These are phyloP conservation scores for Porites rus DNA, from an alignment of 92 coral and sea anemone species.

Conservation along the genomic window DNA sequence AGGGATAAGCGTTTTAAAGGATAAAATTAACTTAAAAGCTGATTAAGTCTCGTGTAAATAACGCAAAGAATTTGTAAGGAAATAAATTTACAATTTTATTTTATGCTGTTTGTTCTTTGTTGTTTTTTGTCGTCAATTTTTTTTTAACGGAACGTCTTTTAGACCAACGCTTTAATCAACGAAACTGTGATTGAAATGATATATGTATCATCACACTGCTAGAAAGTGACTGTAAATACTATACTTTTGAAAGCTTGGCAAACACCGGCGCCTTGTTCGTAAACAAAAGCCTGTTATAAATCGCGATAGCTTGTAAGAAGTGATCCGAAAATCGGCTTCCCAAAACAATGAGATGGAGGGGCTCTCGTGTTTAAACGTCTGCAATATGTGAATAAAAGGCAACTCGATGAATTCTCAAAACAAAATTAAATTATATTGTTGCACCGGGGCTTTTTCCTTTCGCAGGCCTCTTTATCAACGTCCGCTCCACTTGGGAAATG, in stretches of 20 bases:
- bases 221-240: not conserved
- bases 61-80: not conserved
- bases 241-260: not conserved
- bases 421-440: not conserved
- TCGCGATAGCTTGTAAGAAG: not conserved
- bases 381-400: not conserved
- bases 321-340: not conserved
- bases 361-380: not conserved
- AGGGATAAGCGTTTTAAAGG: not conserved
- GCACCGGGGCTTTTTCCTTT: conserved; percentile 20
- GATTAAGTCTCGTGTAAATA: conserved; percentile 6
- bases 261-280: not conserved
- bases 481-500: conserved; percentile 4
- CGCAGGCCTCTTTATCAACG: not conserved
- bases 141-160: not conserved
- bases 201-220: not conserved
- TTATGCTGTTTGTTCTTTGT: not conserved
- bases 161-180: not conserved
- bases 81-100: conserved; percentile 1
- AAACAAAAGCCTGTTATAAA: not conserved
- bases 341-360: not conserved
- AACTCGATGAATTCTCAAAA: not conserved
- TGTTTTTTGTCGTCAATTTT: not conserved
- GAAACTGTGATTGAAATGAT: not conserved
- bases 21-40: not conserved